These are phyloP conservation scores for Hydriomena furcata DNA, from an alignment of 2,888 invertebrate species.

Conservation along the genomic window DNA sequence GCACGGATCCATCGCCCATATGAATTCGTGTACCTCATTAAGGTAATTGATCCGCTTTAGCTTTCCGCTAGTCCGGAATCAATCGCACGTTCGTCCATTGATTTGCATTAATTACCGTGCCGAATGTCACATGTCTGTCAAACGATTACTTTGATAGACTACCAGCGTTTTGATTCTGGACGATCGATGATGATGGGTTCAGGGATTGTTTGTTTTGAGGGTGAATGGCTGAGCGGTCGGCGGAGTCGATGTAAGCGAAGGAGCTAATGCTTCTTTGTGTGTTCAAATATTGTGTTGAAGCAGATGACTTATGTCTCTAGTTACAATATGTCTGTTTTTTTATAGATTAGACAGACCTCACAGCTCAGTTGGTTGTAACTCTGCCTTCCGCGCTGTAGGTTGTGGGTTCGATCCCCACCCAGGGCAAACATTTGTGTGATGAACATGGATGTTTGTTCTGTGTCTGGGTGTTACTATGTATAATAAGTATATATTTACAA, in stretches of 20 bases:
- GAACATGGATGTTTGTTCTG: too few species aligned
- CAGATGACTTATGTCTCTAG: background rate
- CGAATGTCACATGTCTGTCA: constrained; percentile 69
- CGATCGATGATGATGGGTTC: constrained; percentile 13
- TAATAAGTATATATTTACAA: too few species aligned
- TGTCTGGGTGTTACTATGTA: too few species aligned
- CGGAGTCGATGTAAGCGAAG: constrained; percentile 7
- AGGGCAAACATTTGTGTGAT: too few species aligned
- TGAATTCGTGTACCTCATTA: constrained; percentile 77
- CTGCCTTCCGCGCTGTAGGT: too few species aligned
- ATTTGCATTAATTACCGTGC: constrained; percentile 80
- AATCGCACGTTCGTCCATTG: constrained; percentile 72
- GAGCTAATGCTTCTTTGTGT: constrained; percentile 11
- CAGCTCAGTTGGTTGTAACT: too few species aligned
- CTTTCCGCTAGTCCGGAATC: constrained; percentile 60
- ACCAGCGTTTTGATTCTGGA: constrained; percentile 39
- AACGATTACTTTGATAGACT: constrained; percentile 73
- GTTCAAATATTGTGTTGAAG: background rate
- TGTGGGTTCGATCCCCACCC: too few species aligned
- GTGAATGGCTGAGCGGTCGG: constrained; percentile 6
- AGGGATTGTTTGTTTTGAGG: constrained; percentile 22
- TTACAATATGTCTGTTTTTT: background rate
- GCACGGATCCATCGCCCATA: constrained; percentile 42
- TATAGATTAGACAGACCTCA: too few species aligned
- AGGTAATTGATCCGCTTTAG: constrained; percentile 81